phyloP scores from a whole-genome alignment of 2,797 vertebrate species.

The Prunella strophiata region DNA sequence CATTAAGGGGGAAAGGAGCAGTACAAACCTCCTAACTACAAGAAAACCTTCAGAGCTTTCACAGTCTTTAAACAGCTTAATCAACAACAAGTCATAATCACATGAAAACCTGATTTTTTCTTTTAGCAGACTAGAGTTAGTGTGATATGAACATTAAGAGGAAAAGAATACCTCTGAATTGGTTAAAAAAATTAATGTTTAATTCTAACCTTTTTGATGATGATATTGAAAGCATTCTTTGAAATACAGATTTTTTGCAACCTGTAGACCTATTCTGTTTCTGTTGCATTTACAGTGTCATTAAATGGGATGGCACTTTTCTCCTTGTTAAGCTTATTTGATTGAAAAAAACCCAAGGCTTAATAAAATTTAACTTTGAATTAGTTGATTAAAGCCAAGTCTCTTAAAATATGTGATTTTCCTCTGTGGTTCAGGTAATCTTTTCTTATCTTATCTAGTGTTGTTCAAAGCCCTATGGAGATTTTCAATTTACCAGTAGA shows the following conservation, averaged over 20 bases:
- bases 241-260: neutral
- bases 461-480: neutral
- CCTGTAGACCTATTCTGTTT: neutral
- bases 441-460: conserved; percentile 19
- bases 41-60: neutral
- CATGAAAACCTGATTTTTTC: neutral
- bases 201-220: neutral
- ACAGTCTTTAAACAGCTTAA: neutral
- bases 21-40: neutral
- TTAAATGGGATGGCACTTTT: neutral
- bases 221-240: neutral
- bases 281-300: neutral
- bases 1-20: too few species aligned
- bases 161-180: neutral
- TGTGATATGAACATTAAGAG: neutral
- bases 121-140: neutral
- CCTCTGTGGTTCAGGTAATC: conserved; percentile 26
- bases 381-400: conserved; percentile 29
- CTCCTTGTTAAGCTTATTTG: neutral
- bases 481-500: neutral
- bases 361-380: conserved; percentile 28
- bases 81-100: neutral
- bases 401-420: conserved; percentile 37
- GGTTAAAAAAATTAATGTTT: neutral
- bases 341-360: neutral